A percentile compares a stretch with the other conserved stretches of the same genome.
phyloP scores from a whole-genome alignment of 2,888 invertebrate species.

The Choreutis nemorana region DNA sequence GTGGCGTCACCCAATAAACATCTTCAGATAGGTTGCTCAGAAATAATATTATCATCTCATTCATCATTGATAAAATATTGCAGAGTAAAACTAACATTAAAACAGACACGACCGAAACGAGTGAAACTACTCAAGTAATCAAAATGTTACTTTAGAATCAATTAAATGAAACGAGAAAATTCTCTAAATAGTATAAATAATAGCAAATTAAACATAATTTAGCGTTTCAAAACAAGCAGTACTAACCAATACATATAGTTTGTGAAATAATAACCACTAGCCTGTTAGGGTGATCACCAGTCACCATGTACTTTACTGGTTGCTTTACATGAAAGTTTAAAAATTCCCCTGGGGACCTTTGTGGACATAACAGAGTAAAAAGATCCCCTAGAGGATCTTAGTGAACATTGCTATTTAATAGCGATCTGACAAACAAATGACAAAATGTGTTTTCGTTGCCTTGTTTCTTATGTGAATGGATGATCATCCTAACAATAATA shows the following conservation, averaged over 20 bases:
- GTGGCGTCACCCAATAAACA: too few species aligned
- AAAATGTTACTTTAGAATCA: conserved; percentile 22
- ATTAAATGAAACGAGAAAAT: conserved; percentile 25
- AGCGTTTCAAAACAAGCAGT: conserved; percentile 32
- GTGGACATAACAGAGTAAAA: too few species aligned
- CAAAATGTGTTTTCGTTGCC: too few species aligned
- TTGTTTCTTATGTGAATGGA: too few species aligned
- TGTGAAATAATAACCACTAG: conserved; percentile 33
- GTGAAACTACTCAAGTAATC: conserved; percentile 26
- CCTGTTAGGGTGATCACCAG: conserved; percentile 30
- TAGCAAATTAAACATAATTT: conserved; percentile 35
- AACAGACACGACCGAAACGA: conserved; percentile 25
- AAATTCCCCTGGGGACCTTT: too few species aligned
- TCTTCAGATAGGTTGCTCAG: conserved; percentile 23
- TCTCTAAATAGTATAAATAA: conserved; percentile 26
- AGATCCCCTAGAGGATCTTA: too few species aligned
- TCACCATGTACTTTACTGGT: too few species aligned
- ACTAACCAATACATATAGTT: conserved; percentile 29
- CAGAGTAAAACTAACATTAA: conserved; percentile 28
- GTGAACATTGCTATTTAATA: too few species aligned
- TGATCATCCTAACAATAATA: conserved; percentile 35
- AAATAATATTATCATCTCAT: conserved; percentile 37
- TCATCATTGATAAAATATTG: conserved; percentile 37
- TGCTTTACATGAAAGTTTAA: too few species aligned
- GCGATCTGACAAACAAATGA: too few species aligned